Conservation (phyloP, 2,888 invertebrate genomes). For the Stratiomys singularior region DNA sequence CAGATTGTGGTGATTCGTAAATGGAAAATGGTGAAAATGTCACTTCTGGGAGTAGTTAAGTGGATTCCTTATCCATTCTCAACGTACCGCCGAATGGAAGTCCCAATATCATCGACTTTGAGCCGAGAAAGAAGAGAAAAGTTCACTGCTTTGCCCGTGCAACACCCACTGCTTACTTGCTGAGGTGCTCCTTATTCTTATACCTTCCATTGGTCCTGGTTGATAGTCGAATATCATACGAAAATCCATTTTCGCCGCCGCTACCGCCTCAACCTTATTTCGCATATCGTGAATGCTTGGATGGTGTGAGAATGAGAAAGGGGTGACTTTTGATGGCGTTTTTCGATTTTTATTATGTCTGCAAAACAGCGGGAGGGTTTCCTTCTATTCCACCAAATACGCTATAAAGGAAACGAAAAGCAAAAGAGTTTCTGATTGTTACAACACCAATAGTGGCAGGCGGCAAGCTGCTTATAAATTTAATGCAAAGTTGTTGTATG, state of each 20-base stretch:
- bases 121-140: background rate
- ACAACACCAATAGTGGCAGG: slow-evolving; percentile 37
- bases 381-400: slow-evolving; percentile 42
- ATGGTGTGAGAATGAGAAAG: slow-evolving; percentile 13
- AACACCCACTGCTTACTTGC: background rate
- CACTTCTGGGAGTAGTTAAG: slow-evolving; percentile 64
- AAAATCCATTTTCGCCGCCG: slow-evolving; percentile 30
- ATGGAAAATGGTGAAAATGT: slow-evolving; percentile 61
- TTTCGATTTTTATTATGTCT: slow-evolving; percentile 50
- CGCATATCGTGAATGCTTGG: slow-evolving; percentile 12
- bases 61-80: slow-evolving; percentile 48
- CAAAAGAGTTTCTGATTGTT: slow-evolving; percentile 50
- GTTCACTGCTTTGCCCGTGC: slow-evolving; percentile 1
- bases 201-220: slow-evolving; percentile 10
- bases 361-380: slow-evolving; percentile 45
- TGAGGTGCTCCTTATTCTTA: slow-evolving; percentile 19
- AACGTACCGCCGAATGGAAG: slow-evolving; percentile 42
- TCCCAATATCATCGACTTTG: slow-evolving; percentile 43
- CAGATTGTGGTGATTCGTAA: slow-evolving; percentile 65
- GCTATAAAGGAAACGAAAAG: slow-evolving; percentile 44
- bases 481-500: slow-evolving; percentile 30
- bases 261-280: background rate
- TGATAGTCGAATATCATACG: background rate
- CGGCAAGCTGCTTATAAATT: slow-evolving; percentile 1
- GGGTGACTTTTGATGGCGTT: slow-evolving; percentile 48